Conservation (phyloP, 2,797 vertebrate genomes). For the Epinephelus coioides region DNA sequence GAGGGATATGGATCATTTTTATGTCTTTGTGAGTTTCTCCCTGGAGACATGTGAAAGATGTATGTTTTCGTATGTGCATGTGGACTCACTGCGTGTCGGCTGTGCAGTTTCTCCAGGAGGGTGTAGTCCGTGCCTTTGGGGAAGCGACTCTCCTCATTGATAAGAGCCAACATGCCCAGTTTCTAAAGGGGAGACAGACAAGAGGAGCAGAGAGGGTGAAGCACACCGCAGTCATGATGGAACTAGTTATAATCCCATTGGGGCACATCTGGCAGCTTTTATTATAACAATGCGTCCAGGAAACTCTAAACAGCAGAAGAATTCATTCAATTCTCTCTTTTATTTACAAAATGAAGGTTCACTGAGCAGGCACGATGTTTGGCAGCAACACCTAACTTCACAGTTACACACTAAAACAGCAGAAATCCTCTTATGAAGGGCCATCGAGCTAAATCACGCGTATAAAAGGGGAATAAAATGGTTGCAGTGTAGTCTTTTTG, state of each 20-base stretch:
- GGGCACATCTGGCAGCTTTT: slow-evolving; percentile 67
- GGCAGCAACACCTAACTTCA: slow-evolving; percentile 21
- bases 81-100: slow-evolving; percentile 90
- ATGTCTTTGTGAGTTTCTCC: slow-evolving; percentile 34
- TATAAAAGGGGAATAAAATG: background rate
- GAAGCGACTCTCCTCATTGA: slow-evolving; percentile 96
- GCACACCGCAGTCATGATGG: slow-evolving; percentile 61
- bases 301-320: slow-evolving; percentile 31
- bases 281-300: slow-evolving; percentile 56
- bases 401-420: slow-evolving; percentile 16
- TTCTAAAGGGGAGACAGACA: slow-evolving; percentile 84
- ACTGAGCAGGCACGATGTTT: slow-evolving; percentile 13
- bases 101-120: slow-evolving; percentile 94
- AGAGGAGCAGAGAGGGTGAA: slow-evolving; percentile 56
- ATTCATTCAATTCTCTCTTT: slow-evolving; percentile 47
- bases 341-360: slow-evolving; percentile 37
- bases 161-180: slow-evolving; percentile 93
- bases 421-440: slow-evolving; percentile 17
- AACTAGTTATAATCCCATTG: slow-evolving; percentile 69
- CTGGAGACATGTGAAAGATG: slow-evolving; percentile 27
- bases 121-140: slow-evolving; percentile 96
- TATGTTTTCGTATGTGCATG: slow-evolving; percentile 22
- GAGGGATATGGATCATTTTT: slow-evolving; percentile 44
- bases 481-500: slow-evolving; percentile 7
- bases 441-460: slow-evolving; percentile 2